Conservation (phyloP, 2,797 vertebrate species). For the Ctenosaura bakeri region DNA sequence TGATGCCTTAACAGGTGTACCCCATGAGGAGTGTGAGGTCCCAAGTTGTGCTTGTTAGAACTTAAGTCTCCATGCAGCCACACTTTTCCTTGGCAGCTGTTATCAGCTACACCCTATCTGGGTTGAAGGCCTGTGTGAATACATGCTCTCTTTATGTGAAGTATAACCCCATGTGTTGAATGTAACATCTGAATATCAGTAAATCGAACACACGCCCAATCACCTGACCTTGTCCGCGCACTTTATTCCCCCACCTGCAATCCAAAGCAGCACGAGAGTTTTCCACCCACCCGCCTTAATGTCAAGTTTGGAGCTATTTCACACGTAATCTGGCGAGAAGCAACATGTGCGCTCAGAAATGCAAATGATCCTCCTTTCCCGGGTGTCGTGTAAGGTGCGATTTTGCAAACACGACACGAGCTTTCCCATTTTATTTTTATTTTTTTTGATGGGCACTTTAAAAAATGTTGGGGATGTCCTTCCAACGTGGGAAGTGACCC, state of each 20-base stretch:
- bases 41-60: neutral
- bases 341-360: too few relatives aligned
- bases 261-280: neutral
- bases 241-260: neutral
- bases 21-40: neutral
- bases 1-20: neutral
- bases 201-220: neutral
- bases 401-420: too few relatives aligned
- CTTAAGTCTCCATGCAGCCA: neutral
- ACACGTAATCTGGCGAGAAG: too few relatives aligned
- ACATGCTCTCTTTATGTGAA: too few relatives aligned
- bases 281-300: neutral
- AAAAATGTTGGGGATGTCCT: neutral
- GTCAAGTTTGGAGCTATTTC: neutral
- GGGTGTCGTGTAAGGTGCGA: too few relatives aligned
- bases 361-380: neutral
- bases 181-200: neutral
- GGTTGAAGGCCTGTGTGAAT: too few relatives aligned
- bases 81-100: neutral
- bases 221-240: neutral
- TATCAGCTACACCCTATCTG: too few relatives aligned
- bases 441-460: neutral
- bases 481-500: too few relatives aligned
- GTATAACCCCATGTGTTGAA: neutral
- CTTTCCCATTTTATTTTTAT: too few relatives aligned